phyloP scores from a whole-genome alignment of 2,888 invertebrate genomes.

The Cecidostiba fungosa region DNA sequence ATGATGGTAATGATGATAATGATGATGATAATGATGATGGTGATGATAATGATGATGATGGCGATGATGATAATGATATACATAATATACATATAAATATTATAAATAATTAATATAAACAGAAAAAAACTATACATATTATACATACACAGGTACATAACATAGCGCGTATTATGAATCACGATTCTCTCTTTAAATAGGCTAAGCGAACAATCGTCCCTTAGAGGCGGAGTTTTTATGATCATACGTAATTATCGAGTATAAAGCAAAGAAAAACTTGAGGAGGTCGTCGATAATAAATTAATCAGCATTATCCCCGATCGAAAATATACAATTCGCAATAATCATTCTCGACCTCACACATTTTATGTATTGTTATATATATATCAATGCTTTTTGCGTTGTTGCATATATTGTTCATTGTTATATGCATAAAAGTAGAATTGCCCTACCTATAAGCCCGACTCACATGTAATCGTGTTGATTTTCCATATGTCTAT shows the following conservation, averaged over 20 bases:
- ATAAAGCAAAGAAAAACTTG: slow-evolving; percentile 48
- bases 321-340: slow-evolving; percentile 41
- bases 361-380: slow-evolving; percentile 38
- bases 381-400: slow-evolving; percentile 26
- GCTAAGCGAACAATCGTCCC: slow-evolving; percentile 59
- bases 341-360: slow-evolving; percentile 40
- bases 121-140: slow-evolving; percentile 57
- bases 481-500: slow-evolving; percentile 55
- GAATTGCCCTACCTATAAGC: neutral
- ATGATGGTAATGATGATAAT: slow-evolving; percentile 9
- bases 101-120: slow-evolving; percentile 59
- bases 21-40: slow-evolving; percentile 17
- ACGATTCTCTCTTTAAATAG: slow-evolving; percentile 61
- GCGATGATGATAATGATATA: slow-evolving; percentile 43
- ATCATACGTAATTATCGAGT: slow-evolving; percentile 60
- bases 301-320: slow-evolving; percentile 49
- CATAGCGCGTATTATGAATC: slow-evolving; percentile 61
- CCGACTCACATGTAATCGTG: slow-evolving; percentile 23
- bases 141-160: slow-evolving; percentile 58
- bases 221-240: slow-evolving; percentile 57
- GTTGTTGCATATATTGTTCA: slow-evolving; percentile 38
- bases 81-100: slow-evolving; percentile 53
- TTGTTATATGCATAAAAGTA: slow-evolving; percentile 34
- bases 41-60: slow-evolving; percentile 11
- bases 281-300: slow-evolving; percentile 37